Percentiles rank a stretch among this genome's conserved stretches.
These are phyloP conservation scores for Oreochromis grahami DNA, from an alignment of 2,797 vertebrate species.

Conservation along the genomic window DNA sequence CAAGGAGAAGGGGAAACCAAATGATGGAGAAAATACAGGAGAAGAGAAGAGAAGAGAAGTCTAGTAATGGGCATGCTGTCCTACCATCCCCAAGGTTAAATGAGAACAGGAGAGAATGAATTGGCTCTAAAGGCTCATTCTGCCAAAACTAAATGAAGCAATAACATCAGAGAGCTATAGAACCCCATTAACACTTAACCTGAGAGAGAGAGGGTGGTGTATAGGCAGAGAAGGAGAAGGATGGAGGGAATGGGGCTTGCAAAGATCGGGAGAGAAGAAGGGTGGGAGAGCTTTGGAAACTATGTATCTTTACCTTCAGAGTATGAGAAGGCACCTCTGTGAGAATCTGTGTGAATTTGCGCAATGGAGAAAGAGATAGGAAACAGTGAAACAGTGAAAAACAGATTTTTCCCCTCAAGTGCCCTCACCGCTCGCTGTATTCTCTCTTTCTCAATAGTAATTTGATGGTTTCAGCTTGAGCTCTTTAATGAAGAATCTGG, in stretches of 20 bases:
- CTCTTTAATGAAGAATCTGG: conserved; percentile 67
- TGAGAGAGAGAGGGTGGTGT: conserved; percentile 11
- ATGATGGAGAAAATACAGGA: background rate
- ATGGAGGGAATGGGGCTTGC: conserved; percentile 7
- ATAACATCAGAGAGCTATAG: conserved; percentile 74
- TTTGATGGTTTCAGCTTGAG: conserved; percentile 58
- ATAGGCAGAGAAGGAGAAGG: background rate
- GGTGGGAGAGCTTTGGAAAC: background rate
- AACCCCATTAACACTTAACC: conserved; percentile 75
- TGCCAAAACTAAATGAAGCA: conserved; percentile 82
- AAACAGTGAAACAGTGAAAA: conserved; percentile 29
- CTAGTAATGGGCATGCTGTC: conserved; percentile 33
- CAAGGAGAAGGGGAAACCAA: background rate
- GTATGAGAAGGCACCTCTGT: background rate
- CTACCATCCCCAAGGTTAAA: conserved; percentile 75
- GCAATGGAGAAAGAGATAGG: background rate
- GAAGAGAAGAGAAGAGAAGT: background rate
- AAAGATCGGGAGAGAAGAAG: background rate
- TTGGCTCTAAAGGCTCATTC: conserved; percentile 76
- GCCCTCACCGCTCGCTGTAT: background rate
- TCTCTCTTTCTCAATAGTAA: conserved; percentile 46
- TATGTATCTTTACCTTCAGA: background rate
- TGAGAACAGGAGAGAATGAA: conserved; percentile 73
- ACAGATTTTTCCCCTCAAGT: conserved; percentile 28
- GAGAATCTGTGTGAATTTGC: conserved; percentile 12